Evolutionary conservation across 2,888 invertebrate genomes (phyloP), one percentile per base, ranked within the genome.

Genomic region (Dryobotodes eremita): DNA sequence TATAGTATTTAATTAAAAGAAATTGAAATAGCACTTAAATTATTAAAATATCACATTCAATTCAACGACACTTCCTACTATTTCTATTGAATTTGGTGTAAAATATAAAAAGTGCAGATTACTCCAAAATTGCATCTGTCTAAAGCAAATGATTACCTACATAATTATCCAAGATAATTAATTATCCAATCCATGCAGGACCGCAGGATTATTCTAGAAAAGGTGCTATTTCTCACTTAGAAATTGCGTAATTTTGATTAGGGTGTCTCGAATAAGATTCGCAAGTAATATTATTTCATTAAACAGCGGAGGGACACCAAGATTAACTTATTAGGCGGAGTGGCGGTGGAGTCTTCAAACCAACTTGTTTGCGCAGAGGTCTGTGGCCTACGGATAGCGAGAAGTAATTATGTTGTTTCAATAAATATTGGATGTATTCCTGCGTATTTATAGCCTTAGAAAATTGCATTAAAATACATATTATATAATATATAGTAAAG

Each of bases 281-380:
- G 46, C 71, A 26, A 77, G 55, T 77, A 86, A 85, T 81, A 82
- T 82, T 84, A 84, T 82, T 85, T 77, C 55, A 86, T 83, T 83
- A 83, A 73, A 75, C 59, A 59, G 83, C 61, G 13, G 71, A 83
- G 75, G 77, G 86, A 64, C 71, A 72, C 79, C 65, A 75, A 84
- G 73, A 86, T 86, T 86, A 84, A 74, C 78, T 79, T 86, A 84
- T 86, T 86, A 84, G 72, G 75, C n/a, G 72, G 66, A 75, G 78
- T 59, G 66, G 75, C 17, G 48, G 57, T 0, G 55, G 59, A 26
- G 64, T 48, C 62, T 62, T 48, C 62, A 66, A 50, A 71, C 75
- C 77, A 23, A 75, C 57, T n/a, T 75, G 78, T 75, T 86, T 79
- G 79, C 74, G 23, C 31, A 17, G 48, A 46, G 46, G 23, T 61